A percentile compares a stretch with the other conserved stretches of the same genome.
phyloP scores from a whole-genome alignment of 2,113 vertebrate genomes.

The Spheniscus mendiculus region DNA sequence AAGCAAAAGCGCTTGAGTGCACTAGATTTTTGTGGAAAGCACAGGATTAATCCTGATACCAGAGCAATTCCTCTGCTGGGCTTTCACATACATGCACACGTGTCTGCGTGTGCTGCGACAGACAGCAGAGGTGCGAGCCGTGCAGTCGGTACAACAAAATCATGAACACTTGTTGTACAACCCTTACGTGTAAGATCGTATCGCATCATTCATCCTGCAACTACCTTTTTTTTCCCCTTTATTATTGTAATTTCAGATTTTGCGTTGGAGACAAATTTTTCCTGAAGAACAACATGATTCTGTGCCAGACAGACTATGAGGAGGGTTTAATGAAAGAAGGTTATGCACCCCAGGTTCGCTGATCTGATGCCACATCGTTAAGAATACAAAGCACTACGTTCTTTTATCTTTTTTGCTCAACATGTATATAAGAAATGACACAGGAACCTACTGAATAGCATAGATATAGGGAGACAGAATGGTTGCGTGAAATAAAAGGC shows the following conservation, averaged over 20 bases:
- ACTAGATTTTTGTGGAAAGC: background rate
- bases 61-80: background rate
- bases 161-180: fast-evolving
- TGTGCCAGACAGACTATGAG: constrained; percentile 99
- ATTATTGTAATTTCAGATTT: constrained; percentile 83
- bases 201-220: background rate
- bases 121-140: background rate
- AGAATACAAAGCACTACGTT: constrained; percentile 85
- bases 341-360: constrained; percentile 95
- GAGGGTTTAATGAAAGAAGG: constrained; percentile 99
- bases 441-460: constrained; percentile 86
- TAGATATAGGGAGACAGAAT: constrained; percentile 84
- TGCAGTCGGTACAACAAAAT: background rate
- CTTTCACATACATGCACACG: fast-evolving
- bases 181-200: background rate
- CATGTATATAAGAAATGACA: constrained; percentile 81
- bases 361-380: constrained; percentile 68
- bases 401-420: constrained; percentile 81
- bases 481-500: constrained; percentile 73
- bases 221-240: background rate
- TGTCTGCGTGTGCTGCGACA: fast-evolving
- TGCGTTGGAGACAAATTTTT: constrained; percentile 99
- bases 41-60: background rate
- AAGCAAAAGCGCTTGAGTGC: background rate
- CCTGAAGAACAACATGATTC: constrained; percentile 99